A percentile compares a stretch with the other conserved stretches of the same genome.
Evolutionary conservation across 2,888 invertebrate species (phyloP).

Genomic region (Agrochola circellaris): DNA sequence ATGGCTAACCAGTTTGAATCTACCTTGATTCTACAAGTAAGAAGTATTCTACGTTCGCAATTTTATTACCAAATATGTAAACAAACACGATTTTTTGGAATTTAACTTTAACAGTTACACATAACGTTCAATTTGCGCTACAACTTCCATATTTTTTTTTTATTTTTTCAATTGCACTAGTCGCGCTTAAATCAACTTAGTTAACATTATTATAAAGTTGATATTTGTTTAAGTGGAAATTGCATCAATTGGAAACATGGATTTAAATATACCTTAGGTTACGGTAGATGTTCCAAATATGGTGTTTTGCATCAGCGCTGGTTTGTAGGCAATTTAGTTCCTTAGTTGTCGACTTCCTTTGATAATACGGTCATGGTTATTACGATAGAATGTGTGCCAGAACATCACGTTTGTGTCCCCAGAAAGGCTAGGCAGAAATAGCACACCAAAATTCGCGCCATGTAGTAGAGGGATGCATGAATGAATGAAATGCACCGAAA

Average conservation of each 20-base stretch:
- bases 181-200: background rate
- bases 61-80: background rate
- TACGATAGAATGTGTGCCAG: too few relatives aligned
- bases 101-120: background rate
- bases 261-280: background rate
- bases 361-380: conserved; percentile 38
- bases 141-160: background rate
- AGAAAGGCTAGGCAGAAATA: too few relatives aligned
- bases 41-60: background rate
- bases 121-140: background rate
- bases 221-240: background rate
- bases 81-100: background rate
- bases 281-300: conserved; percentile 28
- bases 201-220: background rate
- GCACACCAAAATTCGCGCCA: too few relatives aligned
- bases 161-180: background rate
- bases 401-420: too few relatives aligned
- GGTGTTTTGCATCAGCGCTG: conserved; percentile 29
- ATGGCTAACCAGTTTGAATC: conserved; percentile 27
- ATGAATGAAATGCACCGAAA: too few relatives aligned
- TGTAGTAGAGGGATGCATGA: too few relatives aligned
- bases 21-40: conserved; percentile 30
- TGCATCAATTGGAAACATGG: background rate
- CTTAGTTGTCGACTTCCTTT: conserved; percentile 42
- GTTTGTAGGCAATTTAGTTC: conserved; percentile 3